Evolutionary conservation across 2,113 vertebrate genomes (phyloP), one percentile per base, ranked within the genome.

Genomic region (Chaetodon trifascialis): DNA sequence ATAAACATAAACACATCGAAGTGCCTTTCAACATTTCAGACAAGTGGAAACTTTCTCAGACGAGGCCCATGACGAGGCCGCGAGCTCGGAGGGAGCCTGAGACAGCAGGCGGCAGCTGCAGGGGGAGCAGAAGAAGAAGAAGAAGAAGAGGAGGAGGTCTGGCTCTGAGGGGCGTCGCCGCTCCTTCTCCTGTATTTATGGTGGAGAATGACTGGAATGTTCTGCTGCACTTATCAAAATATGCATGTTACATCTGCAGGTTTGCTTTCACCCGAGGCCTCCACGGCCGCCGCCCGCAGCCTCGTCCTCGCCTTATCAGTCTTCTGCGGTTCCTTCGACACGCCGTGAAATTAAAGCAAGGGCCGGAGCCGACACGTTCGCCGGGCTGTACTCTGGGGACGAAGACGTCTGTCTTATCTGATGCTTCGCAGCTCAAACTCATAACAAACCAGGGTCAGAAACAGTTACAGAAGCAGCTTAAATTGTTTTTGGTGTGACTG

Each of bases 171-270:
- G 78, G 82, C 62, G 86, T 83, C 23, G 12, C 55, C 54, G 11
- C 77, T 69, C 34, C 46, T 58, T 78, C 82, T 90, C 47, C 38
- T 74, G 87, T 83, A 86, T 92, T 90, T 90, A 87, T 73, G 82
- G 71, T 75, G 72, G 60, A 86, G 92, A 94, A 95, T 94, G 93
- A 86, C 56, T 66, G 89, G 93, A 95, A 94, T 95, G 92, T 91
- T 94, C 92, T 90, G 87, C 80, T 74, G 85, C 86, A 92, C 83
- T 92, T 94, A 92, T 94, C 89, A 92, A 92, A 94, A 92, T 89
- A 94, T 92, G 91, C 87, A 79, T 51, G 74, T 62, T 82, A 69
- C 88, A 93, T 89, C 86, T 85, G 44, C 85, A 76, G 80, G 69
- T 89, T 89, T 82, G 76, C 60, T 91, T 56, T 80, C 17, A 66